phyloP scores from a whole-genome alignment of 1,140 invertebrate genomes.

The Telenomus remus region DNA sequence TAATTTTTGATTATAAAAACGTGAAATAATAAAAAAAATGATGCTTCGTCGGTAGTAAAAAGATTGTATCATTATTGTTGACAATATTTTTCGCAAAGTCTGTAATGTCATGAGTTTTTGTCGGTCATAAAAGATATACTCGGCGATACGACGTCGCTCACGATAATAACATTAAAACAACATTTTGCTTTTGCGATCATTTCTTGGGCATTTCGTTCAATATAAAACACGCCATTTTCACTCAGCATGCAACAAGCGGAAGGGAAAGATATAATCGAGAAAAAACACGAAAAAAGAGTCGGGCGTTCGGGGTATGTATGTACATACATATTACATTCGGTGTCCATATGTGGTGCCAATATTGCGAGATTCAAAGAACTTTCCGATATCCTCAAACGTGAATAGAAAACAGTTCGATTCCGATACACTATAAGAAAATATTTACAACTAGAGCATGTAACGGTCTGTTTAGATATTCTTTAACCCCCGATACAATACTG shows the following conservation, averaged over 20 bases:
- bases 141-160: too few species aligned
- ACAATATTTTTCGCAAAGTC: too few species aligned
- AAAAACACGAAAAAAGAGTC: constrained; percentile 29
- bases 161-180: constrained; percentile 6
- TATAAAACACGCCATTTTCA: constrained; percentile 32
- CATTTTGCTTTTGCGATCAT: constrained; percentile 10
- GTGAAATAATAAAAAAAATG: too few species aligned
- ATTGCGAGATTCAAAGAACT: constrained; percentile 42
- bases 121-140: too few species aligned
- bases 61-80: too few species aligned
- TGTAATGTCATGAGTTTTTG: too few species aligned
- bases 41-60: too few species aligned
- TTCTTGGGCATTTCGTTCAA: background rate
- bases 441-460: too few species aligned
- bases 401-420: constrained; percentile 28
- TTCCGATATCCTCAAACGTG: constrained; percentile 33
- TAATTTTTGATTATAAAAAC: too few species aligned
- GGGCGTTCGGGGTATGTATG: constrained; percentile 6
- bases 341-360: constrained; percentile 43
- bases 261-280: constrained; percentile 27
- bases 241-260: constrained; percentile 50
- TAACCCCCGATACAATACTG: too few species aligned
- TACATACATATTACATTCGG: constrained; percentile 40
- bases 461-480: too few species aligned
- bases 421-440: background rate